These are phyloP conservation scores for Drosophila mojavensis DNA, from an alignment of 1,140 invertebrate genomes.

Conservation along the genomic window DNA sequence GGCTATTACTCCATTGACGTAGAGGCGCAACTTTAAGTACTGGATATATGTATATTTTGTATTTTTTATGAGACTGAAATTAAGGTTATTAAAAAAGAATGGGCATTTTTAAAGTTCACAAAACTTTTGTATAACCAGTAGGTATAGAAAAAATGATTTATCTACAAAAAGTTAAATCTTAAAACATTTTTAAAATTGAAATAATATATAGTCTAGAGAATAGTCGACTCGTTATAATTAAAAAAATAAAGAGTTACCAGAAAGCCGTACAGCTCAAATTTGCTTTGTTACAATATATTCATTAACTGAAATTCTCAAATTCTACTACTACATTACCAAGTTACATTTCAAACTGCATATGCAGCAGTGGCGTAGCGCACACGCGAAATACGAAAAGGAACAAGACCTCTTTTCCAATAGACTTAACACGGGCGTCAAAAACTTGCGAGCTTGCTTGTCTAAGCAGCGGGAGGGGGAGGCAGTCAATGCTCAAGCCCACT, in stretches of 20 bases:
- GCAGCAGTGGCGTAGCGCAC: constrained; percentile 22
- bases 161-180: background rate
- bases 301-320: too few relatives aligned
- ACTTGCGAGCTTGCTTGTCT: constrained; percentile 79
- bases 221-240: too few relatives aligned
- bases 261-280: background rate
- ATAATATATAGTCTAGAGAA: background rate
- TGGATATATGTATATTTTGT: background rate
- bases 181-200: background rate
- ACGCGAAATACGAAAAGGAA: constrained; percentile 34
- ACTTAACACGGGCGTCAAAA: constrained; percentile 75
- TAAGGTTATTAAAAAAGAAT: background rate
- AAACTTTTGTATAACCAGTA: too few relatives aligned
- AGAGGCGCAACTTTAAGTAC: background rate
- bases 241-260: too few relatives aligned
- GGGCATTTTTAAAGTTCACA: too few relatives aligned
- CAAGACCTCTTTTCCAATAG: constrained; percentile 70
- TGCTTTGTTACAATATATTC: too few relatives aligned
- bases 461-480: constrained; percentile 42
- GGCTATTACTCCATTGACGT: background rate
- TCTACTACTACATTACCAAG: too few relatives aligned
- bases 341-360: background rate
- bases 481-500: background rate
- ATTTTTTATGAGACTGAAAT: background rate
- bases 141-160: background rate